Conservation (phyloP, 2,888 invertebrate genomes). For the Exephanes ischioxanthus region DNA sequence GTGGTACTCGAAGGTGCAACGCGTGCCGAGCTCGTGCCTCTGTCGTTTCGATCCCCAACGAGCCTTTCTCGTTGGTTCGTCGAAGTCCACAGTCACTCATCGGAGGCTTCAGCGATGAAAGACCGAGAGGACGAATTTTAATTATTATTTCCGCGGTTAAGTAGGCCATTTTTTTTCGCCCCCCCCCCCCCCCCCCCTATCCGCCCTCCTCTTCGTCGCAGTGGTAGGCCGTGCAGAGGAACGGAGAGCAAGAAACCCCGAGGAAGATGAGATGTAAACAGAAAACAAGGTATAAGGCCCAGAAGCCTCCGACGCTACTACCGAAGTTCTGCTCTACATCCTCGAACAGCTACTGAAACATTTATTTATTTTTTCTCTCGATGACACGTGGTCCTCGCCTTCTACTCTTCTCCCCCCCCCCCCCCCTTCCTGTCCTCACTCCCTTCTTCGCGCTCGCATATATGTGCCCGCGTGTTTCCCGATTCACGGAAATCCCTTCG, state of each 20-base stretch:
- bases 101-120: slow-evolving; percentile 38
- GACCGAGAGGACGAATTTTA: slow-evolving; percentile 44
- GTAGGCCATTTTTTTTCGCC: slow-evolving; percentile 69
- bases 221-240: not conserved
- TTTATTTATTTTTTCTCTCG: slow-evolving; percentile 74
- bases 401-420: slow-evolving; percentile 14
- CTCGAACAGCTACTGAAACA: slow-evolving; percentile 76
- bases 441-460: slow-evolving; percentile 35
- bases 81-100: slow-evolving; percentile 13
- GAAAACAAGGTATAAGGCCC: slow-evolving; percentile 64
- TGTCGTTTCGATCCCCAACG: not conserved
- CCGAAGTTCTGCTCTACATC: slow-evolving; percentile 78
- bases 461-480: slow-evolving; percentile 37
- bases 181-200: not conserved
- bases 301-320: slow-evolving; percentile 48
- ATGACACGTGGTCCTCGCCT: slow-evolving; percentile 68
- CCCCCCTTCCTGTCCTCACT: slow-evolving; percentile 18
- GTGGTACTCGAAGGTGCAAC: slow-evolving; percentile 1
- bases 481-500: slow-evolving; percentile 59
- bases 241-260: slow-evolving; percentile 26
- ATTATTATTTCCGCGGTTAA: slow-evolving; percentile 76
- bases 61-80: slow-evolving; percentile 1
- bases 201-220: not conserved
- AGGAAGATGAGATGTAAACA: slow-evolving; percentile 67
- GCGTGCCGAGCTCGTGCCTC: slow-evolving; percentile 18